Evolutionary conservation across 2,797 vertebrate genomes (phyloP), one percentile per base, ranked within the genome.

Genomic region (Ispidina lecontei): DNA sequence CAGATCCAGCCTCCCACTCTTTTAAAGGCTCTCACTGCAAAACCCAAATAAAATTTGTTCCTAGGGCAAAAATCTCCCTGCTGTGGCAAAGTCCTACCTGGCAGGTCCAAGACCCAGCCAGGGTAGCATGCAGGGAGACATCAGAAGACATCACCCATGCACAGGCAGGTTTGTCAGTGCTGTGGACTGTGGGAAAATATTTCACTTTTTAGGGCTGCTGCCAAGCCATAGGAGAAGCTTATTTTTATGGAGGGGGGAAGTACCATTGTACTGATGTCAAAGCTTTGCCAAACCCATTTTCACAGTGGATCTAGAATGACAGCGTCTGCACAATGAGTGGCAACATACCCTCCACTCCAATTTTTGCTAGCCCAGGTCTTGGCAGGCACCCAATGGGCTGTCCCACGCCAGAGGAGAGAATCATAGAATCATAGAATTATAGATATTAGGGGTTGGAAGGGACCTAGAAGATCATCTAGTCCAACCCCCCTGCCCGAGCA

Each of bases 361-460:
- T 56, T 52, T 64, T 49, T 46, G 47, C 51, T 62, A 44, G 14
- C 64, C 59, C 39, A 22, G 41, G 54, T 60, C 46, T 60, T 68
- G 18, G 8, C 33, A 64, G 58, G 46, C 18, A 44, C 8, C 13
- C 1, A 0, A 58, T 5, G 1, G 0, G 31, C 31, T 1, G 0
- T 26, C 41, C 54, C 14, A 8, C 0, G 0, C 46, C 73, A n/a
- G 70, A 75, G 35, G 10, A 80, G 5, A 56, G 33, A 33, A 33
- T 33, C 33, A 33, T 33, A 33, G 33, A 33, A 33, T 33, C 33
- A 33, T 33, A 33, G 33, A 33, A 33, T 33, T 33, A 33, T 33
- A 33, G 33, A 33, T 33, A 33, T 33, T 33, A 33, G 33, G 33
- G 33, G 33, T 33, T 33, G 33, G 33, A 33, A 33, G 33, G 33